Percentiles rank a stretch among this genome's conserved stretches.
These are phyloP conservation scores for Arrhamphus sclerolepis DNA, from an alignment of 2,797 vertebrate genomes.

Conservation along the genomic window DNA sequence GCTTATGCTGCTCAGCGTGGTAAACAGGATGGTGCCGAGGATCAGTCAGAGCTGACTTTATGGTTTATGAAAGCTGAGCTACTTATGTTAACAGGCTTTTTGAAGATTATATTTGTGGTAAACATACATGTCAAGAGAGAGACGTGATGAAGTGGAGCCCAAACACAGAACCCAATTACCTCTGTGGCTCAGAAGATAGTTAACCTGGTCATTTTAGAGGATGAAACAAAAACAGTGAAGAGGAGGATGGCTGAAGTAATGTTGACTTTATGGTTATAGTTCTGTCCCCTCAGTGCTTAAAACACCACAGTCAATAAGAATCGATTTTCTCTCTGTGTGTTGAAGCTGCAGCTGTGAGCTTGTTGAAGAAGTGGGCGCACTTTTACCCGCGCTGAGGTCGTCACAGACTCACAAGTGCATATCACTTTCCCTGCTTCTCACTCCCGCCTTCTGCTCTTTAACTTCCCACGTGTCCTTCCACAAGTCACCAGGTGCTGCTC, in stretches of 20 bases:
- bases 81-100: slow-evolving; percentile 88
- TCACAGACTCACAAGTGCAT: slow-evolving; percentile 51
- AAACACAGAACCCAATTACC: slow-evolving; percentile 76
- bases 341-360: slow-evolving; percentile 44
- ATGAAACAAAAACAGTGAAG: slow-evolving; percentile 23
- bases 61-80: slow-evolving; percentile 85
- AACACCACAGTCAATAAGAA: slow-evolving; percentile 58
- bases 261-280: slow-evolving; percentile 46
- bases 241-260: slow-evolving; percentile 36
- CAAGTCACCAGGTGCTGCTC: slow-evolving; percentile 62
- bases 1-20: slow-evolving; percentile 73
- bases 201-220: slow-evolving; percentile 67
- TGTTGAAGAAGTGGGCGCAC: slow-evolving; percentile 20
- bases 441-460: slow-evolving; percentile 54
- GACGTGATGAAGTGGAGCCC: slow-evolving; percentile 70
- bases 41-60: slow-evolving; percentile 83
- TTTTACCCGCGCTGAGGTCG: slow-evolving; percentile 61
- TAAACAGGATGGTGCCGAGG: slow-evolving; percentile 81
- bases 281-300: slow-evolving; percentile 40
- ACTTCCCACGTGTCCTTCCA: slow-evolving; percentile 63
- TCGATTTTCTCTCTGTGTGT: slow-evolving; percentile 59
- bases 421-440: slow-evolving; percentile 55
- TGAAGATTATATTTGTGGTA: slow-evolving; percentile 87
- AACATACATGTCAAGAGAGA: slow-evolving; percentile 84
- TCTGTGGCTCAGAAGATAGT: slow-evolving; percentile 54